Percentiles rank a stretch among this genome's conserved stretches.
Conservation (phyloP, 1,140 invertebrate species). For the Dolichoris vasculosae region DNA sequence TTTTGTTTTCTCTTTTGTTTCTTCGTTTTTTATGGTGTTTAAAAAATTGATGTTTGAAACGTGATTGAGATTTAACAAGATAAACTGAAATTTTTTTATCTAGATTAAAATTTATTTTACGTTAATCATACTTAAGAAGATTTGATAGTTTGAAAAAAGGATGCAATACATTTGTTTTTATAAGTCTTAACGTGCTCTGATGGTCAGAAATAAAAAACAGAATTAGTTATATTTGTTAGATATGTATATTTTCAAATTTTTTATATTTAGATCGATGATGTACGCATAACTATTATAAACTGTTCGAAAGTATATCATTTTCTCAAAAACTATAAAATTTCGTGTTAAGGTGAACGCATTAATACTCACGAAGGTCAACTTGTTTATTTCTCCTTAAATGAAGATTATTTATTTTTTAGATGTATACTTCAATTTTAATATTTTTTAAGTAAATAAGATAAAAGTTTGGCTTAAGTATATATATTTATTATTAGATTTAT, state of each 20-base stretch:
- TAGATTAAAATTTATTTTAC: not conserved
- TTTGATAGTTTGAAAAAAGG: not conserved
- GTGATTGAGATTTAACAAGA: not conserved
- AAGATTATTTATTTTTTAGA: not conserved
- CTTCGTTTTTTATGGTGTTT: not conserved
- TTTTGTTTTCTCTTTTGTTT: not conserved
- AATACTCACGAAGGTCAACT: conserved; percentile 12
- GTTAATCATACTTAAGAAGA: not conserved
- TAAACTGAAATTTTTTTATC: not conserved
- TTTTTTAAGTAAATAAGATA: not conserved
- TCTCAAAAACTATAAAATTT: not conserved
- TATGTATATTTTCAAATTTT: not conserved
- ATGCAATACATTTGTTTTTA: not conserved
- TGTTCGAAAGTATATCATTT: not conserved
- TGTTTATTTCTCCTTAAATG: no score
- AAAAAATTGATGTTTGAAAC: conserved; percentile 14
- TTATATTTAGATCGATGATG: no score
- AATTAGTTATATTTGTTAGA: not conserved
- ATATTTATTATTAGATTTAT: not conserved
- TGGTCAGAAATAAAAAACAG: not conserved
- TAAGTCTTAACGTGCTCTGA: not conserved
- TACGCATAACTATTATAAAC: not conserved
- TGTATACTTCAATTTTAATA: not conserved
- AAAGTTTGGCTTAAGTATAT: not conserved
- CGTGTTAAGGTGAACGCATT: not conserved